These are phyloP conservation scores for Cydia fagiglandana DNA, from an alignment of 1,140 invertebrate genomes.

Conservation along the genomic window DNA sequence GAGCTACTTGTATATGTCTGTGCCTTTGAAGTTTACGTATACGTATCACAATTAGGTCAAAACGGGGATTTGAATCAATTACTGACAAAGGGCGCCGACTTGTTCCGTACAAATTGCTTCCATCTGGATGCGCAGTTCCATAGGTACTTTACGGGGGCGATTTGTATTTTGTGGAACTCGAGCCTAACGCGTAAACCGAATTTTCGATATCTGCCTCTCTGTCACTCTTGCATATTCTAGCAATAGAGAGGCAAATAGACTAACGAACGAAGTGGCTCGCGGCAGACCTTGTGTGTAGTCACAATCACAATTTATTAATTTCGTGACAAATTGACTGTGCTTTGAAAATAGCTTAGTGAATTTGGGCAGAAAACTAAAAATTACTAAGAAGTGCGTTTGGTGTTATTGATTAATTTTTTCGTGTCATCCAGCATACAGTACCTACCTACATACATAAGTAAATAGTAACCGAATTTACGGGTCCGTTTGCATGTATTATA, in stretches of 20 bases:
- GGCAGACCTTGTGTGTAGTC: slow-evolving; percentile 28
- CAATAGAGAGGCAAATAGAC: too few species aligned
- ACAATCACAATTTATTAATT: slow-evolving; percentile 29
- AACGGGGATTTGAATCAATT: slow-evolving; percentile 41
- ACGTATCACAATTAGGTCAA: slow-evolving; percentile 34
- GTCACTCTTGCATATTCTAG: too few species aligned
- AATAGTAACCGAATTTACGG: too few species aligned
- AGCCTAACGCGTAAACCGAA: slow-evolving; percentile 13
- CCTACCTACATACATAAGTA: too few species aligned
- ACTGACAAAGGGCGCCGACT: slow-evolving; percentile 38
- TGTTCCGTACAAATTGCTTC: slow-evolving; percentile 29
- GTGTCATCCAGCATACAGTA: too few species aligned
- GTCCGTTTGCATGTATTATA: too few species aligned
- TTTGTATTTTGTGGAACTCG: slow-evolving; percentile 41
- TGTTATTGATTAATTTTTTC: too few species aligned
- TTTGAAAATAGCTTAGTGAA: slow-evolving; percentile 13
- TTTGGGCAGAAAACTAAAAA: background rate
- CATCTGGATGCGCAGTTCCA: slow-evolving; percentile 29
- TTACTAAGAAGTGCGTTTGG: too few species aligned
- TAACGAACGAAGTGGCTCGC: too few species aligned
- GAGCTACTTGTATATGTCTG: background rate
- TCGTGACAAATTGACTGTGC: background rate
- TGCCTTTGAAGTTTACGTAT: slow-evolving; percentile 17
- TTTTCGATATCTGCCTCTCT: background rate
- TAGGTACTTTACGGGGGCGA: slow-evolving; percentile 38